Conservation (phyloP, 2,888 invertebrate species). For the Sabatieria punctata region DNA sequence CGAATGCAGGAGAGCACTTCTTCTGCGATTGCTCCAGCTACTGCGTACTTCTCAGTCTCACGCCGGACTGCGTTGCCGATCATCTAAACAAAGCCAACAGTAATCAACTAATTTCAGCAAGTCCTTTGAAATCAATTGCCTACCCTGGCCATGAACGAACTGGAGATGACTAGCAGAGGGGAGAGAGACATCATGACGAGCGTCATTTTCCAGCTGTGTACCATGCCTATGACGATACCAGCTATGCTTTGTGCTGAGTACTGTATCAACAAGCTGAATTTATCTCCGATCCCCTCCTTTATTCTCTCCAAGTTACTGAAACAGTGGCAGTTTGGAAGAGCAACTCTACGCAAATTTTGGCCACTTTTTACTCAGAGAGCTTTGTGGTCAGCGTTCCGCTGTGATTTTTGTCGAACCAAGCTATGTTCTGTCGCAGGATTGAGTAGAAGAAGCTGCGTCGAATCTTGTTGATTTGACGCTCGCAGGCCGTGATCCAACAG, state of each 20-base stretch:
- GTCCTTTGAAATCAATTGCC: too few relatives aligned
- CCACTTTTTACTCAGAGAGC: constrained; percentile 37
- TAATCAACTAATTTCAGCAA: too few relatives aligned
- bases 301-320: constrained; percentile 24
- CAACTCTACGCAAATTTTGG: too few relatives aligned
- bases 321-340: too few relatives aligned
- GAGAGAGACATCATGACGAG: constrained; percentile 29
- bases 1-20: constrained; percentile 20
- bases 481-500: constrained; percentile 34
- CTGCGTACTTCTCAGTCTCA: constrained; percentile 32
- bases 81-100: too few relatives aligned
- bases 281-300: constrained; percentile 28
- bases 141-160: too few relatives aligned
- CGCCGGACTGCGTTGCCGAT: too few relatives aligned
- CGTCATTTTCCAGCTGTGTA: constrained; percentile 25
- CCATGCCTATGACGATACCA: constrained; percentile 28
- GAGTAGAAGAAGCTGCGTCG: constrained; percentile 35
- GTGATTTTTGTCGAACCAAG: constrained; percentile 37
- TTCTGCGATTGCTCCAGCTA: constrained; percentile 23
- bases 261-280: constrained; percentile 25
- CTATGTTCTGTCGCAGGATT: constrained; percentile 35
- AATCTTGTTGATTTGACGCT: constrained; percentile 37
- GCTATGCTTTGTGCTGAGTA: constrained; percentile 15
- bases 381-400: constrained; percentile 38
- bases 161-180: constrained; percentile 22